Percentiles rank a stretch among this genome's conserved stretches.
Conservation (phyloP, 1,140 invertebrate species). For the Carcinoscorpius rotundicauda region DNA sequence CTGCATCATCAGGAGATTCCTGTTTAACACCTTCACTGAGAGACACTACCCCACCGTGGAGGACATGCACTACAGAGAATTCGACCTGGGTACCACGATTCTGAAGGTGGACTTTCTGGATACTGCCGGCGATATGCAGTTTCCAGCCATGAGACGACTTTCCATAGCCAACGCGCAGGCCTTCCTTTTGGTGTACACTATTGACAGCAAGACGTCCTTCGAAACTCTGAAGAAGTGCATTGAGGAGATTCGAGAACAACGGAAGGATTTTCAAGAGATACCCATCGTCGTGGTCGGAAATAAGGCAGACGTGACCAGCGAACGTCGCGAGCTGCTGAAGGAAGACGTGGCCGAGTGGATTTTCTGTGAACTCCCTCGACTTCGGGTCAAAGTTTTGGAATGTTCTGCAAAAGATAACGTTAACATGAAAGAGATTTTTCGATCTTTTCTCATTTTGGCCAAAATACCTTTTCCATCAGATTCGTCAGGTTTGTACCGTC, state of each 20-base stretch:
- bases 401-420: constrained; percentile 64
- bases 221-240: constrained; percentile 64
- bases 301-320: constrained; percentile 54
- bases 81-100: constrained; percentile 46
- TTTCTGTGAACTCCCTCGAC: constrained; percentile 51
- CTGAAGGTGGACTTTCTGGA: constrained; percentile 65
- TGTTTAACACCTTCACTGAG: constrained; percentile 67
- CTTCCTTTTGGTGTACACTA: constrained; percentile 68
- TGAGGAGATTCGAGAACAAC: constrained; percentile 66
- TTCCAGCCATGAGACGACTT: constrained; percentile 70
- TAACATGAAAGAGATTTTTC: constrained; percentile 54
- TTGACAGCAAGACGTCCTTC: constrained; percentile 60
- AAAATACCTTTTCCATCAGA: constrained; percentile 21
- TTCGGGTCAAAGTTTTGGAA: constrained; percentile 40
- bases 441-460: constrained; percentile 27
- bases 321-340: constrained; percentile 40
- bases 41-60: constrained; percentile 80
- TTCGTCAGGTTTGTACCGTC: constrained; percentile 37
- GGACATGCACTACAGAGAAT: constrained; percentile 75
- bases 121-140: constrained; percentile 73
- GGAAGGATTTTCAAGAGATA: constrained; percentile 44
- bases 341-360: constrained; percentile 70
- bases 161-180: constrained; percentile 81
- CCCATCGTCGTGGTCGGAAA: constrained; percentile 48
- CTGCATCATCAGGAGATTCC: constrained; percentile 64